Conservation (phyloP, 2,113 vertebrate species). For the Amblyornis subalaris region DNA sequence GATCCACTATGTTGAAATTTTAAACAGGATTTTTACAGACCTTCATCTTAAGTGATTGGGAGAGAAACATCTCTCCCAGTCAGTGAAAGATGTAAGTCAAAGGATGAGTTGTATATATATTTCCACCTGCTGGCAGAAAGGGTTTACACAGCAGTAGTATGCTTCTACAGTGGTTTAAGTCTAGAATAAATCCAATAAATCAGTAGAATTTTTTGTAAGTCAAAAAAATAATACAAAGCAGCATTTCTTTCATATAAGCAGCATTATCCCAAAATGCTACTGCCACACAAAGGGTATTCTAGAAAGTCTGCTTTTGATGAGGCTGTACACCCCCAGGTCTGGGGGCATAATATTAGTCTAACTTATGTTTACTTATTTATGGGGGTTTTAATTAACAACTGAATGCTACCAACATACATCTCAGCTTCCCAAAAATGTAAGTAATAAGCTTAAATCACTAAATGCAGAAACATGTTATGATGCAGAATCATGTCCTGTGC, state of each 20-base stretch:
- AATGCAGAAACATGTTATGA: neutral
- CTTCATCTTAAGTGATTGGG: neutral
- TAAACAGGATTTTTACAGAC: neutral
- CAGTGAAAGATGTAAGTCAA: neutral
- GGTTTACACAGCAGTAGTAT: neutral
- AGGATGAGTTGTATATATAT: neutral
- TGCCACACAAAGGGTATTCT: neutral
- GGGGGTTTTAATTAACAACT: neutral
- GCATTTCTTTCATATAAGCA: neutral
- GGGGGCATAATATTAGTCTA: neutral
- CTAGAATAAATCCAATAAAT: neutral
- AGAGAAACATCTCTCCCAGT: neutral
- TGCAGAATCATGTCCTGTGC: neutral
- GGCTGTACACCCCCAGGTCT: neutral
- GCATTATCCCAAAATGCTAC: neutral
- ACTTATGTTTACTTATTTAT: neutral
- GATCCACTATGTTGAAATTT: neutral
- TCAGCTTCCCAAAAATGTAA: neutral
- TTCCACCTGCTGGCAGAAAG: constrained; percentile 46
- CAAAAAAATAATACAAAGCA: neutral
- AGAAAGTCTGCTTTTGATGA: neutral
- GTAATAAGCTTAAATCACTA: neutral
- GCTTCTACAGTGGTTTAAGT: neutral
- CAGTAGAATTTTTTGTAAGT: neutral
- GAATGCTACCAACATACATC: neutral